Conservation (phyloP, 2,113 vertebrate genomes). For the Carollia perspicillata region DNA sequence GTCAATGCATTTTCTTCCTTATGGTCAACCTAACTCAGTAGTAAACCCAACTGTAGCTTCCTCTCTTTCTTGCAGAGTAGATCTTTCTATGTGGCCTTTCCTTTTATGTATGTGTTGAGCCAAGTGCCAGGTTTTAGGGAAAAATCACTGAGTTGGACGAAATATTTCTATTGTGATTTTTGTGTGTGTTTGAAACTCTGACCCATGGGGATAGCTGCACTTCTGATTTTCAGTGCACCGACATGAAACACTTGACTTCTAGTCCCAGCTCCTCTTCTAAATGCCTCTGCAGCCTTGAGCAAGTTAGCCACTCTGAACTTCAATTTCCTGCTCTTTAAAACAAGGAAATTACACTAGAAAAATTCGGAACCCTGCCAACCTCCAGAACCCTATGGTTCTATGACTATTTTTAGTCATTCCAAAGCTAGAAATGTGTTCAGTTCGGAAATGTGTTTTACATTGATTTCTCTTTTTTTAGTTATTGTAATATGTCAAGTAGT, state of each 20-base stretch:
- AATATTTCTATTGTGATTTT: background rate
- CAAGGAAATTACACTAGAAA: background rate
- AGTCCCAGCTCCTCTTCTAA: background rate
- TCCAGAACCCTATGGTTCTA: background rate
- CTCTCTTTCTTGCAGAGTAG: background rate
- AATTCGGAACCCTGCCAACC: background rate
- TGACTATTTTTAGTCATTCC: background rate
- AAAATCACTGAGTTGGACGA: background rate
- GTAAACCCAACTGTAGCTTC: background rate
- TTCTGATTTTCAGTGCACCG: background rate
- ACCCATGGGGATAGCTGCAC: background rate
- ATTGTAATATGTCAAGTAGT: background rate
- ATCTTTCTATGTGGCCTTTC: background rate
- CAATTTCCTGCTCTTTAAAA: background rate
- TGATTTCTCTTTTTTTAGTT: background rate
- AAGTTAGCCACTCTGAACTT: background rate
- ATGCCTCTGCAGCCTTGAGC: background rate
- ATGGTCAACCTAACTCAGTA: background rate
- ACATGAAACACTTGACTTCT: background rate
- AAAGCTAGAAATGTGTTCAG: background rate
- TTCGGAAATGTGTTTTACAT: background rate
- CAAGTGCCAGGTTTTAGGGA: background rate
- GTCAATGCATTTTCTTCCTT: background rate
- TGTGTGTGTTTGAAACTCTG: background rate
- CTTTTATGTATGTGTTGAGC: background rate